Evolutionary conservation across 2,113 vertebrate genomes (phyloP).

Genomic region (Hyperopisus bebe): DNA sequence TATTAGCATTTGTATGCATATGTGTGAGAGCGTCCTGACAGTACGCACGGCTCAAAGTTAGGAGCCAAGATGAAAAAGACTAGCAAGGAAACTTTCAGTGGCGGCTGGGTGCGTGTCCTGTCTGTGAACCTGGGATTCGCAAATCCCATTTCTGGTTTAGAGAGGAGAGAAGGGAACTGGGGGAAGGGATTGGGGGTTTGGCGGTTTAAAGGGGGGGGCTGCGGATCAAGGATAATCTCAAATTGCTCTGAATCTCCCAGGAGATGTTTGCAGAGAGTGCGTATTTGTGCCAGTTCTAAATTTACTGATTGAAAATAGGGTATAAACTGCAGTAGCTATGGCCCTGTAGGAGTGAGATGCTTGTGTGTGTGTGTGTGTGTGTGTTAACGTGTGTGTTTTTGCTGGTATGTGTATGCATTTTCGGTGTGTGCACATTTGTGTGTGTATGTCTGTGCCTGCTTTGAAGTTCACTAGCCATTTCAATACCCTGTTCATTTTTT

Average conservation of each 20-base stretch:
- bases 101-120: slow-evolving; percentile 48
- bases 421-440: neutral
- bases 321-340: slow-evolving; percentile 23
- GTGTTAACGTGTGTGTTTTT: neutral
- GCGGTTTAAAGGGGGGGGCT: slow-evolving; percentile 15
- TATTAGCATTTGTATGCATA: neutral
- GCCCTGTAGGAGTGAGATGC: slow-evolving; percentile 11
- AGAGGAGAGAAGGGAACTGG: slow-evolving; percentile 30
- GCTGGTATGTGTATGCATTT: neutral
- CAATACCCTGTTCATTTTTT: neutral
- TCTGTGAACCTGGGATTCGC: slow-evolving; percentile 50
- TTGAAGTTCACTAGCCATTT: neutral
- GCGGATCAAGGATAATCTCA: slow-evolving; percentile 59
- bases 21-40: neutral
- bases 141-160: slow-evolving; percentile 49
- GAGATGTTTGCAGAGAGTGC: slow-evolving; percentile 47
- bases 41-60: neutral
- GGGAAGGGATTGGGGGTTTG: slow-evolving; percentile 11
- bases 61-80: neutral
- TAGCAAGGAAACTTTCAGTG: slow-evolving; percentile 45
- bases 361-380: neutral
- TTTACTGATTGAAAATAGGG: slow-evolving; percentile 45
- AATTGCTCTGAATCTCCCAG: slow-evolving; percentile 57
- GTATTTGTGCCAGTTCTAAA: slow-evolving; percentile 48
- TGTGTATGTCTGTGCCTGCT: neutral